phyloP scores from a whole-genome alignment of 2,113 vertebrate species.

The Cryptotis parvus region DNA sequence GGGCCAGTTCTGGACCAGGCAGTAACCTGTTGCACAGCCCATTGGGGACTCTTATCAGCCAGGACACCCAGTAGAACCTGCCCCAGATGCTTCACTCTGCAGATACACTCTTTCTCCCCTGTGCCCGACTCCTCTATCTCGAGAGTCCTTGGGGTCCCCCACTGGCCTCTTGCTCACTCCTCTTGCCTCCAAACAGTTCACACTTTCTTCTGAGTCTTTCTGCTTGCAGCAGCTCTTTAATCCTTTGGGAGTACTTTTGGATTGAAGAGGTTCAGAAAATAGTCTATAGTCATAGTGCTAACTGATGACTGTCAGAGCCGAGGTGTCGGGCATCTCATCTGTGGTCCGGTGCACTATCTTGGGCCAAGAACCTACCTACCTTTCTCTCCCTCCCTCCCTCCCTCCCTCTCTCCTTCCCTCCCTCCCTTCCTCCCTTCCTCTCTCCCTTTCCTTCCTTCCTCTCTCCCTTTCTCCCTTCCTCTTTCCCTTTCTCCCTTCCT shows the following conservation, averaged over 20 bases:
- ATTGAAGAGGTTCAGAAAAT: not conserved
- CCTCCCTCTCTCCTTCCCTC: too few species aligned
- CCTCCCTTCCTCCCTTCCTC: too few species aligned
- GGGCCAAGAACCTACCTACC: not conserved
- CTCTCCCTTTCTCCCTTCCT: too few species aligned
- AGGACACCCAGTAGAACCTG: not conserved
- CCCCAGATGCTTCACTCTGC: too few species aligned
- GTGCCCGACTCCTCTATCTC: not conserved
- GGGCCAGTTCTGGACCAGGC: not conserved
- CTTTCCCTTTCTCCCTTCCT: too few species aligned
- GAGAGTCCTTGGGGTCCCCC: not conserved
- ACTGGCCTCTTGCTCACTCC: not conserved
- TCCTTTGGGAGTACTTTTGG: not conserved
- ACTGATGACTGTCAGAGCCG: not conserved
- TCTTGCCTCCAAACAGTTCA: not conserved
- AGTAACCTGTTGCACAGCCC: not conserved
- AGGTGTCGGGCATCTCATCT: not conserved
- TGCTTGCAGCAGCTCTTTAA: not conserved
- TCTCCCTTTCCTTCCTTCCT: too few species aligned
- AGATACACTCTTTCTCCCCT: not conserved
- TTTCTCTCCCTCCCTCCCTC: too few species aligned
- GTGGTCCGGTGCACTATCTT: accelerated
- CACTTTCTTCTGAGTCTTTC: not conserved
- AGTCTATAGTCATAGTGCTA: too few species aligned
- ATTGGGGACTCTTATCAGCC: too few species aligned